phyloP scores from a whole-genome alignment of 1,140 invertebrate genomes.

The Bilobella aurantiaca region DNA sequence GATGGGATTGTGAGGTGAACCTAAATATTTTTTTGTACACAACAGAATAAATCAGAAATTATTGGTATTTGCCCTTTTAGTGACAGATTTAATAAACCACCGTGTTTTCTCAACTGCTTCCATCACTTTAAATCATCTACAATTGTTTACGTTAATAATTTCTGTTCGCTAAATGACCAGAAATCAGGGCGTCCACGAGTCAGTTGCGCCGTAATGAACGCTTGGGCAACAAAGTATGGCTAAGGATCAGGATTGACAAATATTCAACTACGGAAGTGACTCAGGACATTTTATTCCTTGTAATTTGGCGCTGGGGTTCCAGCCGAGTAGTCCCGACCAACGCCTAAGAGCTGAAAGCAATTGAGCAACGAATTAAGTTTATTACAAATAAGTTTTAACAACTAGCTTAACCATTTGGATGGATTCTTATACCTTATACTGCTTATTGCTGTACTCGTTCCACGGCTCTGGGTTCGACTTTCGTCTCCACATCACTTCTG shows the following conservation, averaged over 20 bases:
- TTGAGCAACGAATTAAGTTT: background rate
- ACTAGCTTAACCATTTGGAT: background rate
- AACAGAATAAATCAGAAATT: too few species aligned
- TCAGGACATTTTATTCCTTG: conserved; percentile 6
- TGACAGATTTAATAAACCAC: too few species aligned
- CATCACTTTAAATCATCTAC: too few species aligned
- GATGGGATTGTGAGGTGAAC: too few species aligned
- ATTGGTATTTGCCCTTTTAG: too few species aligned
- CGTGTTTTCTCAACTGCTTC: too few species aligned
- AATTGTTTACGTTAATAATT: too few species aligned
- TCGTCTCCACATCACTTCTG: conserved; percentile 66
- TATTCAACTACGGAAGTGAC: background rate
- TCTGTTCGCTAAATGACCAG: too few species aligned
- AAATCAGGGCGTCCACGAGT: too few species aligned
- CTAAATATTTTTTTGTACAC: too few species aligned
- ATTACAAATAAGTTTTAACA: background rate
- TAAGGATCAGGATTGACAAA: background rate
- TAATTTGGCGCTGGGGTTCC: conserved; percentile 17
- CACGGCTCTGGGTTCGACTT: conserved; percentile 62
- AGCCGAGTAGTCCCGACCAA: conserved; percentile 19
- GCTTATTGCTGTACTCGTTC: conserved; percentile 63
- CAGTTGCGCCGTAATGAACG: too few species aligned
- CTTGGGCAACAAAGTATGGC: background rate
- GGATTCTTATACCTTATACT: conserved; percentile 61
- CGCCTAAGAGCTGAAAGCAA: conserved; percentile 17